Evolutionary conservation across 2,113 vertebrate species (phyloP).

Genomic region (Nycticorax nycticorax): DNA sequence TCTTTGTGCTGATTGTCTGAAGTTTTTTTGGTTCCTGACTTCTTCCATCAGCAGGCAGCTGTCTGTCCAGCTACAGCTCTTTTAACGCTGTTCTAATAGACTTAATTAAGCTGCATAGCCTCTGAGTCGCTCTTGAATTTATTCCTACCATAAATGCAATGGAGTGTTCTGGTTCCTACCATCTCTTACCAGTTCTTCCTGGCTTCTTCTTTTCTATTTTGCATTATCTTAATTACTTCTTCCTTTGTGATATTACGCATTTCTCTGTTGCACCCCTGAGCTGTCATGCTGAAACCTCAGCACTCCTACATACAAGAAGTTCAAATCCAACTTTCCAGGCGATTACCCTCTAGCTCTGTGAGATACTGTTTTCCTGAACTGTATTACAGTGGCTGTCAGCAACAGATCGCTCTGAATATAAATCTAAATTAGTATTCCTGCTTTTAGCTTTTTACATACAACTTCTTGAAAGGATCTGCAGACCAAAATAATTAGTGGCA

Average conservation of each 20-base stretch:
- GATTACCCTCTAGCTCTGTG: not conserved
- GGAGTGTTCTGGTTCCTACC: not conserved
- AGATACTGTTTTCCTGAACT: not conserved
- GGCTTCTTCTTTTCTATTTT: not conserved
- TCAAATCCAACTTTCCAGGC: not conserved
- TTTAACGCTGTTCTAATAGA: not conserved
- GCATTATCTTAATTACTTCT: not conserved
- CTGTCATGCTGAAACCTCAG: not conserved
- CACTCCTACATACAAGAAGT: not conserved
- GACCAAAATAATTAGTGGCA: not conserved
- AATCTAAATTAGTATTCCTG: not conserved
- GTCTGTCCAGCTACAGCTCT: not conserved
- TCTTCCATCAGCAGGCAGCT: not conserved
- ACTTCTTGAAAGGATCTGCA: not conserved
- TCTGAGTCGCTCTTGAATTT: not conserved
- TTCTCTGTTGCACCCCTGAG: not conserved
- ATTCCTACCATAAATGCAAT: not conserved
- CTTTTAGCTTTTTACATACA: not conserved
- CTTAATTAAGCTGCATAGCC: not conserved
- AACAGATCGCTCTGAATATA: not conserved
- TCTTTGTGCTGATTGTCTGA: not conserved
- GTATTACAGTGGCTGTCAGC: not conserved
- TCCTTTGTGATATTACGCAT: accelerated
- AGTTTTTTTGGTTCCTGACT: not conserved
- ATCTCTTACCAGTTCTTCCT: not conserved